phyloP scores from a whole-genome alignment of 2,797 vertebrate species.

The Coilia nasus region DNA sequence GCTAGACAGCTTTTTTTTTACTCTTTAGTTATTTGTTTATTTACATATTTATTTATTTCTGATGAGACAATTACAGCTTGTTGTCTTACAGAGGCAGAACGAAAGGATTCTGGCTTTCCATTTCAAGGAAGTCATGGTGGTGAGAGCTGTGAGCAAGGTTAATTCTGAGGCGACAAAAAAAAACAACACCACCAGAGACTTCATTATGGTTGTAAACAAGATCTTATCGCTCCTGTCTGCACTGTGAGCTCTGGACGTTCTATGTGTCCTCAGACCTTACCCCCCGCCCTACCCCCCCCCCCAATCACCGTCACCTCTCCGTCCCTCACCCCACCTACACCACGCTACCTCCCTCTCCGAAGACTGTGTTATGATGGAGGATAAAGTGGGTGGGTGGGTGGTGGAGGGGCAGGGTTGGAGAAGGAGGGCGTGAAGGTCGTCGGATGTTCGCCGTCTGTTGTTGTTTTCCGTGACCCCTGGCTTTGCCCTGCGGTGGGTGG shows the following conservation, averaged over 20 bases:
- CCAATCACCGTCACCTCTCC: neutral
- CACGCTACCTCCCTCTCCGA: neutral
- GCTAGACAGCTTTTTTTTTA: conserved; percentile 40
- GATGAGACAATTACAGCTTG: conserved; percentile 73
- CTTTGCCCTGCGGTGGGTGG: neutral
- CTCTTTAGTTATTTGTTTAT: conserved; percentile 34
- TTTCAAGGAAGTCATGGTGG: conserved; percentile 68
- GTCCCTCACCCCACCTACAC: too few relatives aligned
- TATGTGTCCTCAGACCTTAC: neutral
- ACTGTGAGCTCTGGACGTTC: neutral
- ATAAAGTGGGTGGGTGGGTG: neutral
- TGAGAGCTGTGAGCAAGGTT: conserved; percentile 61
- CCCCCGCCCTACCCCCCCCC: neutral
- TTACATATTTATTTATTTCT: conserved; percentile 30
- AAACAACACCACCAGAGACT: conserved; percentile 31
- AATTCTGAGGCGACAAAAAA: conserved; percentile 41
- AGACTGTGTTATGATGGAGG: neutral
- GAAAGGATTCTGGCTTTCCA: conserved; percentile 72
- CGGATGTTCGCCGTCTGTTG: conserved; percentile 63
- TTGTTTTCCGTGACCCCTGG: conserved; percentile 60
- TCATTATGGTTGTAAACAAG: conserved; percentile 56
- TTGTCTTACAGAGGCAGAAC: conserved; percentile 71
- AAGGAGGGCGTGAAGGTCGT: neutral
- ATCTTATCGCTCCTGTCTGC: conserved; percentile 29
- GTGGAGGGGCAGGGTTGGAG: neutral